Conservation (phyloP, 2,113 vertebrate species). For the Nothoprocta perdicaria region DNA sequence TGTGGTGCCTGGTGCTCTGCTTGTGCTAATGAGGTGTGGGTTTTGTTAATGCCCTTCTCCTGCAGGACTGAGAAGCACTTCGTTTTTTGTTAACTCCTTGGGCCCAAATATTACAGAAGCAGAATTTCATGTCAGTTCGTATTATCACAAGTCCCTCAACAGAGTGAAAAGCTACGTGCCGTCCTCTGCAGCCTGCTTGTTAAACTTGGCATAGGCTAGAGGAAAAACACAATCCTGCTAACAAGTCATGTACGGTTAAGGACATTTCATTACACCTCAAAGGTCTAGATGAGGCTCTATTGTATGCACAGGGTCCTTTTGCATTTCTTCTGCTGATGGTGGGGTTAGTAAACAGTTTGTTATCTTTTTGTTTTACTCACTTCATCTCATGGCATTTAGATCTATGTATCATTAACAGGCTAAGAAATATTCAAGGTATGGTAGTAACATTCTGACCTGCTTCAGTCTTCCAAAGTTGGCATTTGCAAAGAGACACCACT, state of each 20-base stretch:
- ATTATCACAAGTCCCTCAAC: background rate
- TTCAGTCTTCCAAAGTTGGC: background rate
- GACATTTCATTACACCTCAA: background rate
- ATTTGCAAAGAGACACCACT: background rate
- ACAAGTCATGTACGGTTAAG: background rate
- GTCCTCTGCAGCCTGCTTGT: background rate
- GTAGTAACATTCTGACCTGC: background rate
- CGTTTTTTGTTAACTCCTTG: background rate
- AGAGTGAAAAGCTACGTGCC: background rate
- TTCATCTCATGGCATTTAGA: background rate
- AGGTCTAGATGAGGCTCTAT: background rate
- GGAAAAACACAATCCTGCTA: background rate
- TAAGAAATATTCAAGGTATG: background rate
- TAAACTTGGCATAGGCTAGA: background rate
- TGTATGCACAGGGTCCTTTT: background rate
- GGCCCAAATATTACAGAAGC: background rate
- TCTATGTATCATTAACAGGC: background rate
- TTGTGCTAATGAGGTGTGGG: background rate
- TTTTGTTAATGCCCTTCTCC: background rate
- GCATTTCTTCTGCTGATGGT: background rate
- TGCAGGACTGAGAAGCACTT: background rate
- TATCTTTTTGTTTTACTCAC: background rate
- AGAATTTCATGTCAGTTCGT: background rate
- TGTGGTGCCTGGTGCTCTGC: background rate
- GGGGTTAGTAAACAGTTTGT: slow-evolving; percentile 4